Evolutionary conservation across 2,888 invertebrate genomes (phyloP).

Genomic region (Agrotis clavis): DNA sequence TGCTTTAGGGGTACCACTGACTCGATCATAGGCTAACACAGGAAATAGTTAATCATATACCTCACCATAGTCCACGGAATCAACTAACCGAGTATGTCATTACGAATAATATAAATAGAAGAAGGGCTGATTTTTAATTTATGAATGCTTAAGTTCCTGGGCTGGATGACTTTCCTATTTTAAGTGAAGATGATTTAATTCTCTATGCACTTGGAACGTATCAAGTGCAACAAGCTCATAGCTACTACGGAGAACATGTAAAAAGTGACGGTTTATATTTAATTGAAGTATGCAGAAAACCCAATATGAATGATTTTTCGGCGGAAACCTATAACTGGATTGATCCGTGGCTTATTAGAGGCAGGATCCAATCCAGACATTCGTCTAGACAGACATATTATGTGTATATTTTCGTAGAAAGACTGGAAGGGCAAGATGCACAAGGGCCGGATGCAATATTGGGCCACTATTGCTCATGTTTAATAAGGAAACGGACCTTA

Average conservation of each 20-base stretch:
- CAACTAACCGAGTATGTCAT: neutral
- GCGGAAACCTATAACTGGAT: neutral
- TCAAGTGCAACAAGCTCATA: slow-evolving; percentile 3
- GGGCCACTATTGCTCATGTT: neutral
- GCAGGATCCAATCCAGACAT: neutral
- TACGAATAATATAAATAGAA: neutral
- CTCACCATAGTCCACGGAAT: slow-evolving; percentile 4
- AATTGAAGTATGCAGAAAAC: neutral
- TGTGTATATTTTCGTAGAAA: too few species aligned
- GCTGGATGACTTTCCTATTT: neutral
- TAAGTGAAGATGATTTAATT: neutral
- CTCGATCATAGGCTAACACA: slow-evolving; percentile 25
- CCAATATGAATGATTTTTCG: neutral
- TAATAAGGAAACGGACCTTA: neutral
- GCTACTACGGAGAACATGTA: neutral
- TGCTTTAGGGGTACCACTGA: slow-evolving; percentile 36
- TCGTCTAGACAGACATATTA: too few species aligned
- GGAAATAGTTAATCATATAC: slow-evolving; percentile 6
- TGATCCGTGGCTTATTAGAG: neutral
- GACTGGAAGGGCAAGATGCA: neutral
- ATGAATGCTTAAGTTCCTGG: slow-evolving; percentile 5
- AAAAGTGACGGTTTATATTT: neutral
- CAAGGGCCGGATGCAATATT: neutral
- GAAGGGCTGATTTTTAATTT: slow-evolving; percentile 1
- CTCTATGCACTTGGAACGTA: slow-evolving; percentile 1